Percentiles rank a stretch among this genome's conserved stretches.
These are phyloP conservation scores for Halictus rubicundus DNA, from an alignment of 1,140 invertebrate species.

Conservation along the genomic window DNA sequence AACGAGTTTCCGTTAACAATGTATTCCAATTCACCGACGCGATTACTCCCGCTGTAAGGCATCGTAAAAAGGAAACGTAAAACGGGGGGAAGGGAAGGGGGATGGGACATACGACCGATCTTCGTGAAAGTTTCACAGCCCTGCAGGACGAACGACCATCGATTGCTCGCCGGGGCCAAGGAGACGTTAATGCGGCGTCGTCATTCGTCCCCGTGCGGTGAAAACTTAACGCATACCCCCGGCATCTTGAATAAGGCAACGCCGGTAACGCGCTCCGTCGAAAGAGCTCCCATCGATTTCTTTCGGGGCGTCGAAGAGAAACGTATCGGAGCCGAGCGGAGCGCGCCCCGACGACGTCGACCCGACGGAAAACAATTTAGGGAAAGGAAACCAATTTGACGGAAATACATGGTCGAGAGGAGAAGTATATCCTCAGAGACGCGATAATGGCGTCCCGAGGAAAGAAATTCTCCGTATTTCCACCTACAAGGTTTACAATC, in stretches of 20 bases:
- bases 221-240: constrained; percentile 56
- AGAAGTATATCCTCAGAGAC: background rate
- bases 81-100: background rate
- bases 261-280: constrained; percentile 23
- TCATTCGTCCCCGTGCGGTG: constrained; percentile 54
- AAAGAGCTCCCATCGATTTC: constrained; percentile 50
- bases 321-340: background rate
- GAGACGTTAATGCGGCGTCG: constrained; percentile 53
- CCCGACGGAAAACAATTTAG: background rate
- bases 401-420: background rate
- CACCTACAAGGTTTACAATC: too few relatives aligned
- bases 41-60: constrained; percentile 32
- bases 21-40: constrained; percentile 34
- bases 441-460: background rate
- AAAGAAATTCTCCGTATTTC: too few relatives aligned
- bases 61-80: constrained; percentile 51
- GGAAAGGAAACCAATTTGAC: constrained; percentile 23
- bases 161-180: background rate
- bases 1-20: constrained; percentile 37
- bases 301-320: background rate
- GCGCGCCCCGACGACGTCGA: background rate
- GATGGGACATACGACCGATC: constrained; percentile 25
- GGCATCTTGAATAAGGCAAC: constrained; percentile 57
- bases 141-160: constrained; percentile 15
- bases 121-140: constrained; percentile 59